Base-by-base conservation (phyloP, 2,888 invertebrate species). In the Mythimna pallens region DNA sequence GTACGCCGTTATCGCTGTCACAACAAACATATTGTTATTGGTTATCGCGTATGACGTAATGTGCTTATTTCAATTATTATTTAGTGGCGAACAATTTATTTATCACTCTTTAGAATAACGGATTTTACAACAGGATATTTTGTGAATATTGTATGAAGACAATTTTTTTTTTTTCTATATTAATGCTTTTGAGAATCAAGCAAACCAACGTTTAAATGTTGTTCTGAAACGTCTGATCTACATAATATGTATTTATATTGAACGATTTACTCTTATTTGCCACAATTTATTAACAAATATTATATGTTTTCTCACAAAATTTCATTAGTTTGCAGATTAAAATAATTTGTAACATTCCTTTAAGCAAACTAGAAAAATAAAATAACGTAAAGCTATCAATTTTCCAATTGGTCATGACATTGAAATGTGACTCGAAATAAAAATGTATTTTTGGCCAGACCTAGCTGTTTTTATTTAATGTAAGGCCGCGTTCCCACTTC, bases 31-130 rank as follows among this genome's bases (percentile, higher is more conserved):
- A 69, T 76, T 76, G 68, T 81, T 68, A 70, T 67, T 73, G 58
- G 76, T 84, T 87, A 87, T 88, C 87, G 76, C 68, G n/a, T 25
- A 58, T 89, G 88, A 90, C 89, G 89, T 87, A 85, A 82, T 73
- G 64, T 57, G 63, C 68, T 82, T 84, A 82, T 86, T 86, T 86
- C 66, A 84, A 76, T 76, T 74, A 84, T 84, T 86, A 84, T 85
- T 80, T 75, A 75, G 69, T 80, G 73, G 55, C 77, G 73, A 69
- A 76, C 73, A 79, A 72, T 65, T 68, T 52, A 73, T 75, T 78
- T 83, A 83, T 86, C 81, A 65, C 64, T 68, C 34, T 65, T 61
- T 30, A 52, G 52, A 65, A 40, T 72, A 63, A 63, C 55, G 55
- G 40, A 55, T 62, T 66, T 52, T 57, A 66, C 40, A 62, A 67